phyloP scores from a whole-genome alignment of 2,797 vertebrate genomes.

The Sebastes diaconus region DNA sequence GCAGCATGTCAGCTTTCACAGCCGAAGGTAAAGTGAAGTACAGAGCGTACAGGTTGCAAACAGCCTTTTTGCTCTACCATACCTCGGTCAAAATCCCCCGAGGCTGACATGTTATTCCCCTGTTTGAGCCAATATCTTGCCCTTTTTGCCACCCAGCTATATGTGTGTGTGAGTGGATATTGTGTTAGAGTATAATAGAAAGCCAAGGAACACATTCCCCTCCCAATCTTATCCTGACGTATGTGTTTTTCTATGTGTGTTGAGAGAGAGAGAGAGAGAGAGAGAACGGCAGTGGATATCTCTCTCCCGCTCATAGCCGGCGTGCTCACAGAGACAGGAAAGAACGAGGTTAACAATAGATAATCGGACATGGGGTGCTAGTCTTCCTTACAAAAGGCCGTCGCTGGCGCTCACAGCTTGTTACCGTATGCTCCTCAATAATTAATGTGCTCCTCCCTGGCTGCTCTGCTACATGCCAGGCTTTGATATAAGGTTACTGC shows the following conservation, averaged over 20 bases:
- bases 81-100: slow-evolving; percentile 46
- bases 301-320: slow-evolving; percentile 19
- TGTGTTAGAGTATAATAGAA: slow-evolving; percentile 38
- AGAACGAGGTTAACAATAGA: slow-evolving; percentile 73
- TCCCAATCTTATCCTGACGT: slow-evolving; percentile 2
- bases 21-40: slow-evolving; percentile 26
- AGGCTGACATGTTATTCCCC: slow-evolving; percentile 61
- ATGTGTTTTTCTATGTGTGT: slow-evolving; percentile 6
- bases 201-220: slow-evolving; percentile 37
- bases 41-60: slow-evolving; percentile 37
- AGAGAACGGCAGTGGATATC: slow-evolving; percentile 2
- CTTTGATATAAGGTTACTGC: slow-evolving; percentile 85
- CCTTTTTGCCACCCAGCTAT: slow-evolving; percentile 51
- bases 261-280: neutral
- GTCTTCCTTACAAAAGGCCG: slow-evolving; percentile 75
- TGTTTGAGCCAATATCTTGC: slow-evolving; percentile 64
- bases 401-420: slow-evolving; percentile 75
- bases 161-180: slow-evolving; percentile 7
- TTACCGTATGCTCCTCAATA: slow-evolving; percentile 82
- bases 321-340: slow-evolving; percentile 3
- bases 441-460: slow-evolving; percentile 80
- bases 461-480: slow-evolving; percentile 76
- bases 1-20: slow-evolving; percentile 34
- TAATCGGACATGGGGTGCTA: slow-evolving; percentile 77
- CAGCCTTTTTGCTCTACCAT: slow-evolving; percentile 37